Conservation (phyloP, 1,140 invertebrate genomes). For the Drosophila varians region DNA sequence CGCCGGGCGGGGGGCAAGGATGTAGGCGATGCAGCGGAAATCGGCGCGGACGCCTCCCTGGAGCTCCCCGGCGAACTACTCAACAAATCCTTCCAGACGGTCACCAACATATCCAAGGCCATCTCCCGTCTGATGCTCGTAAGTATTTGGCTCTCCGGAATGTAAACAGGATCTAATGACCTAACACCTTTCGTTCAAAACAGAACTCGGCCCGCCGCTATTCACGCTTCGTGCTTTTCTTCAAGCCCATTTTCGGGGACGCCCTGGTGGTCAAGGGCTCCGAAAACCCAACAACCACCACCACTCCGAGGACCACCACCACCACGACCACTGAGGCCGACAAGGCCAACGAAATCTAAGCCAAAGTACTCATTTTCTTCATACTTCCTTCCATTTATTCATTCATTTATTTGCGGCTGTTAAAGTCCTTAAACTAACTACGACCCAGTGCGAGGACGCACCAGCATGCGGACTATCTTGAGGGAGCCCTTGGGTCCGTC, state of each 20-base stretch:
- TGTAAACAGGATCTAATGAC: neutral
- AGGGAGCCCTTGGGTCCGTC: slow-evolving; percentile 67
- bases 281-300: slow-evolving; percentile 85
- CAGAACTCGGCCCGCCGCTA: slow-evolving; percentile 89
- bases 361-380: neutral
- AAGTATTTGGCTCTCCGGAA: slow-evolving; percentile 53
- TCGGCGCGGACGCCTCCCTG: slow-evolving; percentile 87
- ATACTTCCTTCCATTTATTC: neutral
- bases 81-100: slow-evolving; percentile 88
- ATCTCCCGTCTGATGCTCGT: slow-evolving; percentile 89
- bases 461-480: slow-evolving; percentile 51
- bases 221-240: slow-evolving; percentile 86
- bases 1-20: slow-evolving; percentile 55
- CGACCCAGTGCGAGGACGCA: slow-evolving; percentile 42
- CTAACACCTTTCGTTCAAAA: neutral
- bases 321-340: slow-evolving; percentile 41
- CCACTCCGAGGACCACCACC: slow-evolving; percentile 57
- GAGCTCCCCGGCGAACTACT: slow-evolving; percentile 88
- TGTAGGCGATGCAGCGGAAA: slow-evolving; percentile 87
- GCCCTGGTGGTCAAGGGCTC: slow-evolving; percentile 87
- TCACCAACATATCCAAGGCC: slow-evolving; percentile 88
- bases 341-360: slow-evolving; percentile 65
- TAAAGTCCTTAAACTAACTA: slow-evolving; percentile 9
- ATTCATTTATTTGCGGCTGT: no score
- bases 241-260: slow-evolving; percentile 88